Base-by-base conservation (phyloP, 2,113 vertebrate genomes). In the Oncorhynchus gorbuscha region DNA sequence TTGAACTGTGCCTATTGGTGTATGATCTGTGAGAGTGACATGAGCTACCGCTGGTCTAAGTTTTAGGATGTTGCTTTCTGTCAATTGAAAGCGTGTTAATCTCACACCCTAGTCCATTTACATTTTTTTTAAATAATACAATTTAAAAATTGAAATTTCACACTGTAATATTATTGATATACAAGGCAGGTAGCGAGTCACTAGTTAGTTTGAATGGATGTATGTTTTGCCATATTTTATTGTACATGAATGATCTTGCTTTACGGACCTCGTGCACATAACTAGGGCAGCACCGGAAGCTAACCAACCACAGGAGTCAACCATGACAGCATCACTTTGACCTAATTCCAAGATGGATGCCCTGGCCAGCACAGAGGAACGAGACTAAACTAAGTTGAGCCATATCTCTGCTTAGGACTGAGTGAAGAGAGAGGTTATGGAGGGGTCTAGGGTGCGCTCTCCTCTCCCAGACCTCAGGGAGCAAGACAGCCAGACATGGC, bases 381-480 rank as follows among this genome's bases (percentile, higher is more conserved):
- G 28, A 80, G 32, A 71, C 71, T 68, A 55, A 70, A 59, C 45
- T 7, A 26, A n/a, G 72, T 26, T n/a, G 16, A 35, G 18, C 2
- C 67, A 4, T 55, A 55, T 55, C 16, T 59, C 80, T 83, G 55
- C 26, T 30, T 65, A 81, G 35, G 66, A 18, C 30, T 51, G 58
- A 65, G 74, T 39, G 64, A 79, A 69, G 73, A 39, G 24, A 74
- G 32, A 6, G 69, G 83, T 76, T 49, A 92, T 92, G 91, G 91
- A 89, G 82, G 84, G 88, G 76, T n/a, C 59, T 76, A 81, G 62
- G 77, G 2, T 69, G 26, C 26, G 59, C 75, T 78, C 81, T 75
- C 77, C 85, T 72, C 70, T 64, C 51, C 59, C 78, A 28, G 75
- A 85, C 70, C 8, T 26, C 12, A n/a, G 72, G 65, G 86, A 82